Conservation (phyloP, 1,140 invertebrate genomes). For the Drosophila tristis region DNA sequence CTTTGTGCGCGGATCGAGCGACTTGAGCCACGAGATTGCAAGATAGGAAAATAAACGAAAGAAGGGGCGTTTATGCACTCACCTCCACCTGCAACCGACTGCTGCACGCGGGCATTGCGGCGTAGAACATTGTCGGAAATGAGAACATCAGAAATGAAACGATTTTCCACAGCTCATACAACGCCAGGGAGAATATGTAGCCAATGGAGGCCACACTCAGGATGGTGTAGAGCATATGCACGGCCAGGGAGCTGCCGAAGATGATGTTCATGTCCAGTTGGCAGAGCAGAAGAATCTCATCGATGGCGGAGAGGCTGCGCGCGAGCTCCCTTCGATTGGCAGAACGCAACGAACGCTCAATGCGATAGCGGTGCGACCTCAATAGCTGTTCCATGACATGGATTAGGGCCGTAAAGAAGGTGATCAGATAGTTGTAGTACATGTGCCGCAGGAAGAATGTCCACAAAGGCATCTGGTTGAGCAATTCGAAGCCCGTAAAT, state of each 20-base stretch:
- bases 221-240: slow-evolving; percentile 4
- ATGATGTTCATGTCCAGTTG: slow-evolving; percentile 3
- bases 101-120: not conserved
- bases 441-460: not conserved
- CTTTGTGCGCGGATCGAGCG: no score
- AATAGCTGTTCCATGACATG: slow-evolving; percentile 1
- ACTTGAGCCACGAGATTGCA: no score
- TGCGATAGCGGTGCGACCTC: not conserved
- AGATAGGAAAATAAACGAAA: no score
- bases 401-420: slow-evolving; percentile 2
- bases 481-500: no score
- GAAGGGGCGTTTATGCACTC: not conserved
- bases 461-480: not conserved
- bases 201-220: not conserved
- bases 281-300: slow-evolving; percentile 11
- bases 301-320: not conserved
- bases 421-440: slow-evolving; percentile 12
- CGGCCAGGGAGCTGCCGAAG: not conserved
- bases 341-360: not conserved
- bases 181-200: not conserved
- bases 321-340: not conserved
- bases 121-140: not conserved
- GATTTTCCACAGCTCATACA: not conserved
- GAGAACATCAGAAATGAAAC: not conserved
- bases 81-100: slow-evolving; percentile 8